phyloP scores from a whole-genome alignment of 2,113 vertebrate species.

The Montifringilla adamsi region DNA sequence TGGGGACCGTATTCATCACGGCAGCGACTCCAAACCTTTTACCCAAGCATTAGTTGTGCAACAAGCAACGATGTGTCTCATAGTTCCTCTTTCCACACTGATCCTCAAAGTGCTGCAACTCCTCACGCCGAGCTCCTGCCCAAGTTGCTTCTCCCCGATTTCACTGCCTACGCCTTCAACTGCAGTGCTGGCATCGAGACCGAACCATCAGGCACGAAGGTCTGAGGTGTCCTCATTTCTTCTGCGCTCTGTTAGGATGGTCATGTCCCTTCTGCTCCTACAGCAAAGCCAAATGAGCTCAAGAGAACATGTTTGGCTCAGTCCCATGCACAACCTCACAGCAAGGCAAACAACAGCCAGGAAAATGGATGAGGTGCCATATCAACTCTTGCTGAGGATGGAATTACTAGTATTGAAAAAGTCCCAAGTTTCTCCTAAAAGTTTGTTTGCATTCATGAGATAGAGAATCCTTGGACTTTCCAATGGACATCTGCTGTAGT shows the following conservation, averaged over 20 bases:
- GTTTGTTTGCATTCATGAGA: not conserved
- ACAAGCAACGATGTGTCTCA: not conserved
- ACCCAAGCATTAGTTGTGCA: not conserved
- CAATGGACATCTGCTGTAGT: not conserved
- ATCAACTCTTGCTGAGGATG: not conserved
- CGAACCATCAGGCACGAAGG: rapidly evolving
- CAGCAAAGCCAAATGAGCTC: not conserved
- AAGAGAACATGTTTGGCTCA: rapidly evolving
- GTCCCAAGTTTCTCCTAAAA: not conserved
- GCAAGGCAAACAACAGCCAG: rapidly evolving
- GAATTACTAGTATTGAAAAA: not conserved
- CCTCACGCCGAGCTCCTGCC: not conserved
- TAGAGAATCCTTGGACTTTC: not conserved
- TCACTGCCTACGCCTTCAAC: not conserved
- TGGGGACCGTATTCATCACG: not conserved
- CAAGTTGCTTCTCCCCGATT: not conserved
- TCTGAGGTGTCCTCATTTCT: rapidly evolving
- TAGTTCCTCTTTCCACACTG: not conserved
- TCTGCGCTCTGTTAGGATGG: rapidly evolving
- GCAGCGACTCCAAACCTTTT: not conserved
- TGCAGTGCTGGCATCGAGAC: not conserved
- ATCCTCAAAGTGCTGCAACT: not conserved
- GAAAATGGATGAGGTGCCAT: rapidly evolving
- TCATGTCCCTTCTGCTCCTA: rapidly evolving
- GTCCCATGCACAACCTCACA: rapidly evolving